phyloP scores from a whole-genome alignment of 1,140 invertebrate genomes.

The Delia radicum region DNA sequence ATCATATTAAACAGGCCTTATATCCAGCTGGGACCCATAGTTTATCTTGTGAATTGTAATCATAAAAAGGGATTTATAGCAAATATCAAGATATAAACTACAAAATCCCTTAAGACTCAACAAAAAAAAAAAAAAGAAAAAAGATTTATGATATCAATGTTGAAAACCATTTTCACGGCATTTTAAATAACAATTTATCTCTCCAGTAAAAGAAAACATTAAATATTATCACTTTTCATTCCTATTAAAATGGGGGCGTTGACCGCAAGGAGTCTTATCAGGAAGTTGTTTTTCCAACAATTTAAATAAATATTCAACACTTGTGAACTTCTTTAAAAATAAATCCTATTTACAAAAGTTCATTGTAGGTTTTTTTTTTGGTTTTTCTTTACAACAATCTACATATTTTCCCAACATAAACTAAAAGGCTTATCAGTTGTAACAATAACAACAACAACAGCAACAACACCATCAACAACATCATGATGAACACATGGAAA shows the following conservation, averaged over 20 bases:
- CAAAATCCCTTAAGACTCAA: no score
- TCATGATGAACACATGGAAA: not conserved
- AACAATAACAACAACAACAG: not conserved
- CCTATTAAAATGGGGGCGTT: not conserved
- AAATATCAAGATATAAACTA: no score
- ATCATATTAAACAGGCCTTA: no score
- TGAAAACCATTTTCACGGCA: no score
- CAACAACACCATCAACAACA: no score
- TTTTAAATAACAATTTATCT: no score
- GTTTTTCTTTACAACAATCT: not conserved
- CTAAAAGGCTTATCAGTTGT: not conserved
- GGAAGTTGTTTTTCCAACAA: not conserved
- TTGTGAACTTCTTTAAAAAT: not conserved
- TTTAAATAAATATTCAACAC: not conserved
- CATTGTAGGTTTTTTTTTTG: not conserved
- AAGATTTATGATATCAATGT: no score
- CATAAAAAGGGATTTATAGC: no score
- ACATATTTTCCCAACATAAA: not conserved
- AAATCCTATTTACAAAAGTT: constrained; percentile 2
- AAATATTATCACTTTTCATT: not conserved
- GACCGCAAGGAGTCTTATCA: not conserved
- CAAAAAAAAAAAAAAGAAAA: no score
- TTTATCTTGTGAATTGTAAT: no score
- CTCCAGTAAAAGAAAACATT: not conserved
- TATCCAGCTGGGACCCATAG: no score